Evolutionary conservation across 2,888 invertebrate genomes (phyloP).

Genomic region (Perizoma affinitatum): DNA sequence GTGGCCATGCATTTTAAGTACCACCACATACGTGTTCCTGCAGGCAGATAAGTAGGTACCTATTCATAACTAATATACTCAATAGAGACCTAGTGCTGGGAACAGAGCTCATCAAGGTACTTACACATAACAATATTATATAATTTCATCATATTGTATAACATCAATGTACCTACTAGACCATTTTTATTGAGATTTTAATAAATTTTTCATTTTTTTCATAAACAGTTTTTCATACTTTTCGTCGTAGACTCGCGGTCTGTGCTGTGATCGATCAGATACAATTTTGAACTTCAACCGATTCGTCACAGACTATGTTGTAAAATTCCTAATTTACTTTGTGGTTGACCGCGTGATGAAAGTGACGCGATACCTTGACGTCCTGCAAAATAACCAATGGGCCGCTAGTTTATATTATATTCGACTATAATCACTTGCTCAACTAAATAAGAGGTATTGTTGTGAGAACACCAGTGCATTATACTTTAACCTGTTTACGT

Average conservation of each 20-base stretch:
- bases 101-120: too few species aligned
- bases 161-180: too few species aligned
- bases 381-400: constrained; percentile 8
- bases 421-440: constrained; percentile 1
- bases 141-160: too few species aligned
- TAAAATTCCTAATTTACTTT: constrained; percentile 10
- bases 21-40: not conserved
- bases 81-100: too few species aligned
- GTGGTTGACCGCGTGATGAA: constrained; percentile 14
- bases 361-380: constrained; percentile 5
- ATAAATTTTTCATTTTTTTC: too few species aligned
- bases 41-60: too few species aligned
- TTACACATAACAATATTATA: too few species aligned
- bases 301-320: constrained; percentile 1
- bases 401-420: not conserved
- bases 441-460: constrained; percentile 16
- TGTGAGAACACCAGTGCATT: constrained; percentile 26
- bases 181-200: too few species aligned
- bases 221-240: too few species aligned
- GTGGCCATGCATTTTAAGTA: constrained; percentile 34
- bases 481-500: constrained; percentile 20
- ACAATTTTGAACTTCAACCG: not conserved
- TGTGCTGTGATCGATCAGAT: too few species aligned
- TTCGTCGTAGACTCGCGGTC: too few species aligned
- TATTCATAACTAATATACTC: too few species aligned